A percentile compares a stretch with the other conserved stretches of the same genome.
Evolutionary conservation across 2,797 vertebrate genomes (phyloP).

Genomic region (Peromyscus nudipes): DNA sequence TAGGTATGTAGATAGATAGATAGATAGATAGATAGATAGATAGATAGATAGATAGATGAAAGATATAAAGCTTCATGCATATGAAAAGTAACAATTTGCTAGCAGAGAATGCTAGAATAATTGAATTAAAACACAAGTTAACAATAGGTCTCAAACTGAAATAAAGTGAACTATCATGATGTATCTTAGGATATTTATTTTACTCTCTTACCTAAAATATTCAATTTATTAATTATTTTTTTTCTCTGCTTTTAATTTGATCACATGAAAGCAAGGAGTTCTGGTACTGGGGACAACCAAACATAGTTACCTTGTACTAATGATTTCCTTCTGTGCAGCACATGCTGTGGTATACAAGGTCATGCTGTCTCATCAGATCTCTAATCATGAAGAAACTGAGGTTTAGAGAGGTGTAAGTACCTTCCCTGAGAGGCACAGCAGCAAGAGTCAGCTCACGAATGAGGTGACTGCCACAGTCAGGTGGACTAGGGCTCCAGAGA

Average conservation of each 20-base stretch:
- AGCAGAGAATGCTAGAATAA: constrained; percentile 18
- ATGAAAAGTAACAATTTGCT: constrained; percentile 62
- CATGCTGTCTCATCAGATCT: background rate
- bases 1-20: too few species aligned
- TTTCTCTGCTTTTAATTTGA: background rate
- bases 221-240: background rate
- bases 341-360: background rate
- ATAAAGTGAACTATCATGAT: background rate
- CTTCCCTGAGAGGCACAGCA: background rate
- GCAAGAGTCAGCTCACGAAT: background rate
- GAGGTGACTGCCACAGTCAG: too few species aligned
- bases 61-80: background rate
- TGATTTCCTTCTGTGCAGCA: background rate
- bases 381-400: background rate
- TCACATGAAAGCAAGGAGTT: background rate
- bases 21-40: too few species aligned
- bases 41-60: background rate
- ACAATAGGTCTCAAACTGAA: constrained; percentile 13
- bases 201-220: constrained; percentile 38
- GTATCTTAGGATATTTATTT: background rate
- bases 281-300: too few species aligned
- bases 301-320: background rate
- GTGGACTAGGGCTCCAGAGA: background rate
- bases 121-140: background rate
- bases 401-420: background rate